phyloP scores from a whole-genome alignment of 2,888 invertebrate species.

The Drosophila aldrichi region DNA sequence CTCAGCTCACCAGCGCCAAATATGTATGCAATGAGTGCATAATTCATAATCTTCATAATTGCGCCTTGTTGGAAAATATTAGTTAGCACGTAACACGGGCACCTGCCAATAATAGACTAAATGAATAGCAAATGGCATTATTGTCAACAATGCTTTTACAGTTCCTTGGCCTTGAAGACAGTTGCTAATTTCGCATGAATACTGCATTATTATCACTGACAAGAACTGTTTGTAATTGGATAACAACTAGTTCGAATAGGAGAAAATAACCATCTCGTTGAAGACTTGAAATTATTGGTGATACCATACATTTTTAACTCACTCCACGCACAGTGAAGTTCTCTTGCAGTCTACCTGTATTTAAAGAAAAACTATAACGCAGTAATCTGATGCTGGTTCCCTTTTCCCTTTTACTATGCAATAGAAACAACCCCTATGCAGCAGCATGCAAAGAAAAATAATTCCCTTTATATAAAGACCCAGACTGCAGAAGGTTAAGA shows the following conservation, averaged over 20 bases:
- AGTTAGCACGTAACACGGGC: constrained; percentile 11
- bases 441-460: constrained; percentile 12
- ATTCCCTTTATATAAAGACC: neutral
- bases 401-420: too few species aligned
- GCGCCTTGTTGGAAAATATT: constrained; percentile 9
- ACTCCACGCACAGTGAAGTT: too few species aligned
- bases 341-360: neutral
- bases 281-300: too few species aligned
- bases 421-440: constrained; percentile 22
- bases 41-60: constrained; percentile 29
- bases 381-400: neutral
- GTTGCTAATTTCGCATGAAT: neutral
- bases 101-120: constrained; percentile 30
- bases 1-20: neutral
- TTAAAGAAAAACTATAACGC: constrained; percentile 8
- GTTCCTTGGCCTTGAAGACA: neutral
- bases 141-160: constrained; percentile 3
- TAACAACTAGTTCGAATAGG: too few species aligned
- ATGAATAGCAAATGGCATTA: constrained; percentile 21
- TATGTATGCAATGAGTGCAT: constrained; percentile 2
- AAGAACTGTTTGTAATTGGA: neutral
- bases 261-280: too few species aligned
- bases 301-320: too few species aligned
- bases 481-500: neutral
- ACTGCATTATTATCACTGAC: neutral